Evolutionary conservation across 2,113 vertebrate genomes (phyloP).

Genomic region (Brachionichthys hirsutus): DNA sequence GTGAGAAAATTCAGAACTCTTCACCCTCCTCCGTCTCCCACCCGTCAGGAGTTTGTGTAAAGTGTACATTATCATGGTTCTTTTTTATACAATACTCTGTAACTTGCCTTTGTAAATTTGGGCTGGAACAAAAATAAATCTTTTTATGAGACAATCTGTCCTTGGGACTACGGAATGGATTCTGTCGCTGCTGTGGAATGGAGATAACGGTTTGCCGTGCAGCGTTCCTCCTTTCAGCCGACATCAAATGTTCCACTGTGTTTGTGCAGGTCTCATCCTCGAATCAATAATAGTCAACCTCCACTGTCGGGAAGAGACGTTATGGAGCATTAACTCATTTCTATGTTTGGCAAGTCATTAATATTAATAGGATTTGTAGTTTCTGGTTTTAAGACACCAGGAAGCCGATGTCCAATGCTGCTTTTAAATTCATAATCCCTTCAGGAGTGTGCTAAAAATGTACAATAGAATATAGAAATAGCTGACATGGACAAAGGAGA

Average conservation of each 20-base stretch:
- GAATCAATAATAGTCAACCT: background rate
- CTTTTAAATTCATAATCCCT: no score
- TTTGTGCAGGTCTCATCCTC: background rate
- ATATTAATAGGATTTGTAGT: background rate
- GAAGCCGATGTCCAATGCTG: background rate
- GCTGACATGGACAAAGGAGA: no score
- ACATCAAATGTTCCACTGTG: background rate
- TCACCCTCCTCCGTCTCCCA: slow-evolving; percentile 60
- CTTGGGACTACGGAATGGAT: slow-evolving; percentile 53
- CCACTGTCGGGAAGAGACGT: background rate
- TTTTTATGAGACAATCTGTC: slow-evolving; percentile 97
- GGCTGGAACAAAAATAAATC: slow-evolving; percentile 96
- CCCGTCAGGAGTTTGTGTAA: slow-evolving; percentile 86
- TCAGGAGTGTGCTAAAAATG: no score
- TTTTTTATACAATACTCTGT: slow-evolving; percentile 95
- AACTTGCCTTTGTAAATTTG: slow-evolving; percentile 95
- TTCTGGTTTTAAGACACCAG: background rate
- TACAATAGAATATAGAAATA: no score
- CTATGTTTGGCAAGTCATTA: background rate
- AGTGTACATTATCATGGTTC: slow-evolving; percentile 96
- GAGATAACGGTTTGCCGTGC: background rate
- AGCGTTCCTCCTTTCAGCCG: background rate
- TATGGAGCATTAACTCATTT: background rate
- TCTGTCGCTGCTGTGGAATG: slow-evolving; percentile 6
- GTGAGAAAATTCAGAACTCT: slow-evolving; percentile 82